Evolutionary conservation across 1,140 invertebrate species (phyloP), one percentile per base, ranked within the genome.

Genomic region (Cotesia vestalis): DNA sequence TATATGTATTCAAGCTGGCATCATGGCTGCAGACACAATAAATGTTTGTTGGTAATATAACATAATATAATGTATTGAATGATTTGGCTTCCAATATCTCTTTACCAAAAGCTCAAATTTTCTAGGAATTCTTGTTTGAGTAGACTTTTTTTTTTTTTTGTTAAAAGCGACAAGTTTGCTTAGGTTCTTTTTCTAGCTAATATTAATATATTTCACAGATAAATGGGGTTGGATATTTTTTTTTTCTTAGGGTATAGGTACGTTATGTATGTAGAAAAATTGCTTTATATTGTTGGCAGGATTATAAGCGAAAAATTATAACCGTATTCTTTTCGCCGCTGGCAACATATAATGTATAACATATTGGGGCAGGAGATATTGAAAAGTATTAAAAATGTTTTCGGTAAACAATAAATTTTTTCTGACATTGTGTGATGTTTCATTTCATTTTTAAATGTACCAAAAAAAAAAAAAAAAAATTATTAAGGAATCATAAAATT

Each of bases 221-320:
- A 60, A 60, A 60, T 35, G 20, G 20, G 59, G 11, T 40, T 66
- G 12, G 12, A 51, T 51, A 66, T 12, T 20, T 66, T n/a, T 27
- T 20, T 17, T 51, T 17, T 17, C 17, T 14, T 9, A 46, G 40
- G 40, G 62, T 64, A 38, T 40, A 27, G 27, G 38, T 64, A n/a
- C 34, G n/a, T 35, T 17, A n/a, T 35, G 20, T 60, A 9, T 27
- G 17, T 12, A 27, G 8, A 35, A 11, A 34, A 34, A 20, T 60
- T 60, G 60, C 12, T 12, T 14, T 4, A 38, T 40, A 66, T 73
- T 73, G 72, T 73, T 27, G n/a, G 34, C 5, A 52, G 53, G 53
- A 69, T 70, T 69, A 70, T 73, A 70, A 64, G 68, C 72, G 68
- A 73, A 70, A 73, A 69, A 73, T 73, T 73, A 73, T 73, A 73